phyloP scores from a whole-genome alignment of 2,113 vertebrate species.

The Collichthys lucidus region DNA sequence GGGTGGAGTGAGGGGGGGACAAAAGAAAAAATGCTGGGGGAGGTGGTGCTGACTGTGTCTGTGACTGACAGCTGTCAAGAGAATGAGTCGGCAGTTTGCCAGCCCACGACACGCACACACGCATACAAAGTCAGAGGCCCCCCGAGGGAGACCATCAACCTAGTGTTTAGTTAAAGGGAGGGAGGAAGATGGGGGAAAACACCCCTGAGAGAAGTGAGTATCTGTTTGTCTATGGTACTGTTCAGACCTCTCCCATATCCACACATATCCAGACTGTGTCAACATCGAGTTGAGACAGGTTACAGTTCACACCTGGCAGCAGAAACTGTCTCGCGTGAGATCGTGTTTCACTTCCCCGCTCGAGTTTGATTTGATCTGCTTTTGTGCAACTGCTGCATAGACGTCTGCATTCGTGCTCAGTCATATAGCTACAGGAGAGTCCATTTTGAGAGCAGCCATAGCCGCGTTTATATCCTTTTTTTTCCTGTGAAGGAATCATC shows the following conservation, averaged over 20 bases:
- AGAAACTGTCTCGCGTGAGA: conserved; percentile 1
- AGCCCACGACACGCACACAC: conserved; percentile 36
- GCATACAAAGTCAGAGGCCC: conserved; percentile 45
- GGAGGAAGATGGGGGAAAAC: neutral
- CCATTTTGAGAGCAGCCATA: neutral
- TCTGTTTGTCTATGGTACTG: conserved; percentile 14
- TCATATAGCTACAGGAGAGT: too few species aligned
- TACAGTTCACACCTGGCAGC: conserved; percentile 1
- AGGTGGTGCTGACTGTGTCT: conserved; percentile 30
- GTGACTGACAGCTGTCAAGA: conserved; percentile 79
- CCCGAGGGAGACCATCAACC: conserved; percentile 25
- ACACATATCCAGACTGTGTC: conserved; percentile 4
- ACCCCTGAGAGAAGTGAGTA: neutral
- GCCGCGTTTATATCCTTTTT: conserved; percentile 1
- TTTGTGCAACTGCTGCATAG: neutral
- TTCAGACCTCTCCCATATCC: neutral
- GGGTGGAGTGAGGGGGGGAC: conserved; percentile 12
- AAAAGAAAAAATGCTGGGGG: conserved; percentile 31
- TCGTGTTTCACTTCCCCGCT: conserved; percentile 15
- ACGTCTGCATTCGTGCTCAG: neutral
- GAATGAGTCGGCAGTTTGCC: conserved; percentile 62
- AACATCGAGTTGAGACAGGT: neutral
- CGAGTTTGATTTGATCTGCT: conserved; percentile 16
- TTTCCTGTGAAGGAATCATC: neutral
- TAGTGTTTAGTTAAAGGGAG: conserved; percentile 45